Conservation (phyloP, 2,113 vertebrate genomes). For the Spea multiplicata region DNA sequence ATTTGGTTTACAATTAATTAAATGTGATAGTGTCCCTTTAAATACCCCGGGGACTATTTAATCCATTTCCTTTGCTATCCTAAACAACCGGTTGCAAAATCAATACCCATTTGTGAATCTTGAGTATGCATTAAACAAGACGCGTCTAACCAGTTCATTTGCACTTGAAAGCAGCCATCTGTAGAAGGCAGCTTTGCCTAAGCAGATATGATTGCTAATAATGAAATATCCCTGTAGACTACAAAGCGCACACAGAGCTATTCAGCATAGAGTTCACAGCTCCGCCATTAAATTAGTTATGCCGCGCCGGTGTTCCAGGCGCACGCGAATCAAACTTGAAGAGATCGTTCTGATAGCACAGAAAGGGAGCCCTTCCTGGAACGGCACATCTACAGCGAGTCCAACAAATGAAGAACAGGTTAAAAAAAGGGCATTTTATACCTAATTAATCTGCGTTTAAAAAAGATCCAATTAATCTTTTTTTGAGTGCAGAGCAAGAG, state of each 20-base stretch:
- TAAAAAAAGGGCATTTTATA: constrained; percentile 40
- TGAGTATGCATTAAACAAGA: constrained; percentile 99
- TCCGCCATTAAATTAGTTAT: constrained; percentile 92
- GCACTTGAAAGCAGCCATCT: constrained; percentile 99
- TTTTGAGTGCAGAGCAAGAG: constrained; percentile 1
- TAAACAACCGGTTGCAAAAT: constrained; percentile 96
- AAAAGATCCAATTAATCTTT: constrained; percentile 35
- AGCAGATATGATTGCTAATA: constrained; percentile 99
- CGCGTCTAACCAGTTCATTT: constrained; percentile 99
- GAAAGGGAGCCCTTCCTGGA: constrained; percentile 64
- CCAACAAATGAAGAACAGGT: constrained; percentile 38
- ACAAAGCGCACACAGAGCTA: constrained; percentile 87
- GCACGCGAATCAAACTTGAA: constrained; percentile 69
- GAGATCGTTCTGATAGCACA: constrained; percentile 73
- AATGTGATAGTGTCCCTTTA: constrained; percentile 98
- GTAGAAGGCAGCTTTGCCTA: constrained; percentile 99
- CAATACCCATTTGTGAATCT: constrained; percentile 99
- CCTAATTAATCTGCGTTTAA: constrained; percentile 55
- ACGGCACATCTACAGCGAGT: constrained; percentile 51
- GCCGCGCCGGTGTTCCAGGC: constrained; percentile 70
- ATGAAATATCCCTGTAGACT: constrained; percentile 98
- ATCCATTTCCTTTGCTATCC: constrained; percentile 97
- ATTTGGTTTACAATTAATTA: constrained; percentile 95
- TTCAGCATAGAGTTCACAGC: constrained; percentile 95
- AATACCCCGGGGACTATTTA: constrained; percentile 99